Evolutionary conservation across 35 echinoderm and acorn worm species (phyloP).

Genomic region (Ophiothrix spiculata): DNA sequence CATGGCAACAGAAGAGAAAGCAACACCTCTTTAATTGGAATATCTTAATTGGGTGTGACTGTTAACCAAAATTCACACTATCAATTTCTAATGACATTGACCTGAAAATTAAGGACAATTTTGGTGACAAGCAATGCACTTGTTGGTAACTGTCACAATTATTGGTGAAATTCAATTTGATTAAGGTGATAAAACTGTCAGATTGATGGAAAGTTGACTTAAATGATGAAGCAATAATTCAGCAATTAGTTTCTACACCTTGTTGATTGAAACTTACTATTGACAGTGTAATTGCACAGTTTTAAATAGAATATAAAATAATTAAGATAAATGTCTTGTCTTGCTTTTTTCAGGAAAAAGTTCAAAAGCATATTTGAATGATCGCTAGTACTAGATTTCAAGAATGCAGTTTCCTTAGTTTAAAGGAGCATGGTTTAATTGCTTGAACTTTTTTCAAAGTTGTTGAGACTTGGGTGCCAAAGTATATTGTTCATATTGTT

Average conservation of each 20-base stretch:
- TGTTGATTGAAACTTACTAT: neutral
- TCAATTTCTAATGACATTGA: neutral
- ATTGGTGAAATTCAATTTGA: no score
- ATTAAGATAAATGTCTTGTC: neutral
- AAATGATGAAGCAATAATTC: neutral
- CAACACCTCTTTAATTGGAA: neutral
- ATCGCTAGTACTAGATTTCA: no score
- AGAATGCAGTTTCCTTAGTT: no score
- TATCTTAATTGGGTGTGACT: slow-evolving; percentile 7
- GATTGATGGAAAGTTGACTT: no score
- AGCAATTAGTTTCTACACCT: neutral
- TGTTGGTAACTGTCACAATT: neutral
- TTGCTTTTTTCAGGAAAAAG: no score
- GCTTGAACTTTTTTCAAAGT: no score
- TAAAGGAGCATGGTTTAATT: no score
- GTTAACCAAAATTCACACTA: neutral
- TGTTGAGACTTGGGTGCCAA: no score
- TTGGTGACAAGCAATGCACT: neutral
- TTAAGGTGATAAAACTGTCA: no score
- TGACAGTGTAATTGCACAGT: neutral
- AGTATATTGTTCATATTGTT: no score
- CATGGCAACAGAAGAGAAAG: neutral
- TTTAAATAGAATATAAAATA: neutral
- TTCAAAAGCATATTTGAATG: no score
- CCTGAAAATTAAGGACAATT: neutral